A percentile compares a stretch with the other conserved stretches of the same genome.
Conservation (phyloP, 2,797 vertebrate genomes). For the Phyllotis vaccarum region DNA sequence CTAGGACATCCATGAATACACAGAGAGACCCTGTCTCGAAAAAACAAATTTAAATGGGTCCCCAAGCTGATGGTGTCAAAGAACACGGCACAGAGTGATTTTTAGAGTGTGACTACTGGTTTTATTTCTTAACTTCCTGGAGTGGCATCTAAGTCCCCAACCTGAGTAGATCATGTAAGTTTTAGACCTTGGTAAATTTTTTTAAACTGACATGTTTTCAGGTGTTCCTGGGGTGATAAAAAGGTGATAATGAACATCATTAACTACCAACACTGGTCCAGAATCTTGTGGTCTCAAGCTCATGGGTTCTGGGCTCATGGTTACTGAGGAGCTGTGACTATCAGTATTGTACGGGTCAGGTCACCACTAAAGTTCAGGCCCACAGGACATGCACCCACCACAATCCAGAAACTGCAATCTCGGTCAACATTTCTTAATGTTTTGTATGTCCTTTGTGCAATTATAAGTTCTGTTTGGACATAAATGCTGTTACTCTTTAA, state of each 20-base stretch:
- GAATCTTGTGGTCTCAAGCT: background rate
- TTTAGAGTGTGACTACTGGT: background rate
- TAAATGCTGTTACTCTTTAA: constrained; percentile 80
- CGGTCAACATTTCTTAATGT: constrained; percentile 42
- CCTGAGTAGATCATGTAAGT: background rate
- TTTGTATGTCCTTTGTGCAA: constrained; percentile 68
- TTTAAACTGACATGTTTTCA: background rate
- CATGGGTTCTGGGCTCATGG: background rate
- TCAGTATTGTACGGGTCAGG: background rate
- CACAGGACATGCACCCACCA: background rate
- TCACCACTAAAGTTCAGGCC: background rate
- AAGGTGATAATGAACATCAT: background rate
- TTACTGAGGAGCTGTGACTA: background rate
- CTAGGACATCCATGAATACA: background rate
- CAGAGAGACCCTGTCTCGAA: background rate
- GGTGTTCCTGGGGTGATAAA: background rate
- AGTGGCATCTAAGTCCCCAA: background rate
- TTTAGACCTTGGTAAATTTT: constrained; percentile 31
- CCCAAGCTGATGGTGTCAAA: background rate
- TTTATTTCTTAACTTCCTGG: background rate
- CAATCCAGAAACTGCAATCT: background rate
- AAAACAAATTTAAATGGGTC: background rate
- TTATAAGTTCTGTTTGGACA: constrained; percentile 62
- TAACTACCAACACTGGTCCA: background rate
- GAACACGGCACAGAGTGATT: background rate